phyloP scores from a whole-genome alignment of 1,140 invertebrate genomes.

The Pachyrhynchus sulphureomaculatus region DNA sequence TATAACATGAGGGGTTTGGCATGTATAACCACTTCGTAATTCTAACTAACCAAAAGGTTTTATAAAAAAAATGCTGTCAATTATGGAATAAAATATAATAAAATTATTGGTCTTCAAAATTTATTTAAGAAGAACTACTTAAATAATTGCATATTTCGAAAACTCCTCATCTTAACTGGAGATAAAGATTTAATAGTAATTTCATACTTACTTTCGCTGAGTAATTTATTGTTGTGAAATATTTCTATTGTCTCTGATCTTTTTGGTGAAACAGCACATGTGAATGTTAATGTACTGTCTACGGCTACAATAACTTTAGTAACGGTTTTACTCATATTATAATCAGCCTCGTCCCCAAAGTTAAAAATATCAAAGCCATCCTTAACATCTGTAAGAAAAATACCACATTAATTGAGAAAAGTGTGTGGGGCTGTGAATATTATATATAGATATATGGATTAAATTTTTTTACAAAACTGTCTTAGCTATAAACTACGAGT shows the following conservation, averaged over 20 bases:
- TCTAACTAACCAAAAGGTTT: too few species aligned
- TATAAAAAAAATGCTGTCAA: too few species aligned
- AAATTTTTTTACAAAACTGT: background rate
- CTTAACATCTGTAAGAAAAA: constrained; percentile 47
- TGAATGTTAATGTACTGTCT: constrained; percentile 56
- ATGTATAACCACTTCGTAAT: too few species aligned
- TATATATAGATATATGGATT: too few species aligned
- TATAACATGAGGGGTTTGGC: too few species aligned
- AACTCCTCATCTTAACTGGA: too few species aligned
- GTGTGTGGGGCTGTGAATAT: too few species aligned
- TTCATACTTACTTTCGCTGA: constrained; percentile 23
- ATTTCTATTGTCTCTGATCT: constrained; percentile 48
- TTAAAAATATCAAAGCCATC: constrained; percentile 51
- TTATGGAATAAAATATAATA: too few species aligned
- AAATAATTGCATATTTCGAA: too few species aligned
- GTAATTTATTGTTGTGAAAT: constrained; percentile 17
- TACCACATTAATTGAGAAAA: background rate
- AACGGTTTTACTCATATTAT: constrained; percentile 27
- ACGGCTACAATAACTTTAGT: constrained; percentile 50
- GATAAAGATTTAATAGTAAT: too few species aligned
- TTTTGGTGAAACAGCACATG: constrained; percentile 59
- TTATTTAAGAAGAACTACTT: too few species aligned
- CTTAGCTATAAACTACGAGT: background rate
- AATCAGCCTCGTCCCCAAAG: constrained; percentile 37
- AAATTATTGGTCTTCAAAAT: too few species aligned